Conservation (phyloP, 2,797 vertebrate genomes). For the Propithecus perrieri region DNA sequence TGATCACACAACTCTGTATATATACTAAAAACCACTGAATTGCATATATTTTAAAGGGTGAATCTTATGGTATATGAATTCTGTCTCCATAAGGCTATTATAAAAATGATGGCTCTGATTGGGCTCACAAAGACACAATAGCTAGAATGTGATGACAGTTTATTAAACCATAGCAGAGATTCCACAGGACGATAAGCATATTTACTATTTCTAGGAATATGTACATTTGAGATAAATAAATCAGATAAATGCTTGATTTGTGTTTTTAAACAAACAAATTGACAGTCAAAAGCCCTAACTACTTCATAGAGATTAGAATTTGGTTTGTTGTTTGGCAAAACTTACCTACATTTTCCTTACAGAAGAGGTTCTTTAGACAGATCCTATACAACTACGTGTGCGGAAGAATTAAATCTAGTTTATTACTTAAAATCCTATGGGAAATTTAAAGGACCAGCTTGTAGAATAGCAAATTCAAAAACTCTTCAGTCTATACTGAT, state of each 20-base stretch:
- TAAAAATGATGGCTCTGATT: not conserved
- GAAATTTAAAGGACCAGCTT: constrained; percentile 7
- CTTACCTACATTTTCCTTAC: not conserved
- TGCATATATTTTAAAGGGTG: not conserved
- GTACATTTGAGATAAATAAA: not conserved
- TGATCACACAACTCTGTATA: not conserved
- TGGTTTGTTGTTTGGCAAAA: constrained; percentile 5
- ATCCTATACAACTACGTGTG: not conserved
- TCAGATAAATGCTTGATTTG: not conserved
- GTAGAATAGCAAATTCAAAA: constrained; percentile 34
- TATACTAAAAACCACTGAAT: not conserved
- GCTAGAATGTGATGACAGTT: not conserved
- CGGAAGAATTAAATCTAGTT: not conserved
- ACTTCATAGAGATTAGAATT: not conserved
- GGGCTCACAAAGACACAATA: not conserved
- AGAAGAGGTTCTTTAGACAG: not conserved
- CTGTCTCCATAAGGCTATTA: not conserved
- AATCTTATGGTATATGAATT: not conserved
- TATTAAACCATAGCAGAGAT: not conserved
- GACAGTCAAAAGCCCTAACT: not conserved
- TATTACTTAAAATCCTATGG: not conserved
- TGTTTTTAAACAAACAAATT: not conserved
- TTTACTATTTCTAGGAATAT: not conserved
- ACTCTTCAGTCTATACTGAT: not conserved
- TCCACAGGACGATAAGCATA: not conserved